These are phyloP conservation scores for Lytechinus variegatus DNA, from an alignment of 35 echinoderm and acorn worm species.

Conservation along the genomic window DNA sequence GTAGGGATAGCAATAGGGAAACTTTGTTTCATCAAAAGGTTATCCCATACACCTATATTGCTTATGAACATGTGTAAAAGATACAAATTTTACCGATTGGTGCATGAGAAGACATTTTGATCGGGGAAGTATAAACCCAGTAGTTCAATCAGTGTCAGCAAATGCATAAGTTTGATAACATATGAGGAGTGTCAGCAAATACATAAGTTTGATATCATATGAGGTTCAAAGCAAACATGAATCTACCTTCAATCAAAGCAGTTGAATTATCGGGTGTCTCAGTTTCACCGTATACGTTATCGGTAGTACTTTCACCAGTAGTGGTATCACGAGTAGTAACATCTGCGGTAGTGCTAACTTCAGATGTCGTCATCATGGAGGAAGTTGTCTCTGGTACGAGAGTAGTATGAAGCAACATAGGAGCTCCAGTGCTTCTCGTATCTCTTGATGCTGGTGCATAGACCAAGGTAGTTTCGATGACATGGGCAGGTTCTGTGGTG, in stretches of 20 bases:
- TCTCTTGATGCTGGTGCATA: neutral
- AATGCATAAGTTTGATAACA: too few relatives aligned
- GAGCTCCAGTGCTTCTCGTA: neutral
- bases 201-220: too few relatives aligned
- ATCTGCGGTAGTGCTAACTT: neutral
- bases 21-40: too few relatives aligned
- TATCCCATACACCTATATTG: too few relatives aligned
- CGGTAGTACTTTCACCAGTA: neutral
- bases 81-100: too few relatives aligned
- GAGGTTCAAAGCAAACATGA: neutral
- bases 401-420: neutral
- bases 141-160: too few relatives aligned
- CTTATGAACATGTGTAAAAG: too few relatives aligned
- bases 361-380: neutral
- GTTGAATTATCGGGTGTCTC: neutral
- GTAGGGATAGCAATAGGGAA: too few relatives aligned
- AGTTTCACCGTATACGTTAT: neutral
- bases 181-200: too few relatives aligned
- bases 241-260: neutral
- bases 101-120: too few relatives aligned
- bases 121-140: too few relatives aligned
- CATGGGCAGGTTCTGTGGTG: neutral
- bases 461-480: neutral
- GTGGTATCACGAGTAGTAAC: neutral
- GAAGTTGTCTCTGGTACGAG: neutral